Conservation (phyloP, 2,888 invertebrate species). For the Syrista parreyssii region DNA sequence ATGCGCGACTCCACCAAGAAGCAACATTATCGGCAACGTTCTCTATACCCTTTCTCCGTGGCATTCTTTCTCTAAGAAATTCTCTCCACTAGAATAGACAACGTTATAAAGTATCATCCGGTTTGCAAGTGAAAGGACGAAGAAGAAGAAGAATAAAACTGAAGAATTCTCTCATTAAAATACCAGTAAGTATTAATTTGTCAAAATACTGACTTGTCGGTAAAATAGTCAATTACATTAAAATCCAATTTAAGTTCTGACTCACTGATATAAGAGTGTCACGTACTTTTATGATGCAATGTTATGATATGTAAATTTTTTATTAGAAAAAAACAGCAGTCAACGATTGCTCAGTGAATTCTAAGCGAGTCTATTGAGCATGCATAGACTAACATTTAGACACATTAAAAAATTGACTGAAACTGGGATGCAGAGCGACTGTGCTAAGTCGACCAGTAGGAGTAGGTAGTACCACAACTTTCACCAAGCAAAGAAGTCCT, state of each 20-base stretch:
- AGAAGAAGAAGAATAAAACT: background rate
- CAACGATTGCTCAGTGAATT: background rate
- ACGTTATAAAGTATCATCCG: background rate
- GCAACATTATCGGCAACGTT: background rate
- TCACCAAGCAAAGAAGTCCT: slow-evolving; percentile 29
- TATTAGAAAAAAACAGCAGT: background rate
- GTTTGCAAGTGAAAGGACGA: background rate
- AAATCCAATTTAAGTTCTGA: background rate
- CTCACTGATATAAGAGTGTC: background rate
- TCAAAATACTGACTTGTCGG: background rate
- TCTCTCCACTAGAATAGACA: background rate
- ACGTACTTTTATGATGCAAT: background rate
- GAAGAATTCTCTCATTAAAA: background rate
- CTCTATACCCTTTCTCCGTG: background rate
- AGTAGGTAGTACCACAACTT: slow-evolving; percentile 24
- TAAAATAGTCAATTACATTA: background rate
- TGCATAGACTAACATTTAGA: background rate
- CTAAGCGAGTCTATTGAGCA: background rate
- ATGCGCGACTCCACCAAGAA: slow-evolving; percentile 11
- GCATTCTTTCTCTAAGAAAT: background rate
- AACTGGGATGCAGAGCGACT: background rate
- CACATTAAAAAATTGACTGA: background rate
- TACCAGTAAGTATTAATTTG: background rate
- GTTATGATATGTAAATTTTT: background rate
- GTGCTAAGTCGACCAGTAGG: background rate